A percentile compares a stretch with the other conserved stretches of the same genome.
These are phyloP conservation scores for Momotus momota DNA, from an alignment of 2,797 vertebrate species.

Conservation along the genomic window DNA sequence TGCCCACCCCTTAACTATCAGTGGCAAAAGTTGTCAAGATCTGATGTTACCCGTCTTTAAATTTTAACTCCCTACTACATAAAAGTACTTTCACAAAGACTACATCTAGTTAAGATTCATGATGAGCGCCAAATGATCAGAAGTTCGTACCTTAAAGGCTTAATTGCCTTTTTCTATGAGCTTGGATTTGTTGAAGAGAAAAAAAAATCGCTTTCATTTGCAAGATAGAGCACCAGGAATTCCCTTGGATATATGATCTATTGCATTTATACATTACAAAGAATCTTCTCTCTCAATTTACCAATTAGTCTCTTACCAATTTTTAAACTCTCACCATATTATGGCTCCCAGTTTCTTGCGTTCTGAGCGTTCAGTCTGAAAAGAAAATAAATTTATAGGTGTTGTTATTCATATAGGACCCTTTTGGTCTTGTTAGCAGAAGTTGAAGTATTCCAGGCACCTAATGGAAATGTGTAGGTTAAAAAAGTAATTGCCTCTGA, in stretches of 20 bases:
- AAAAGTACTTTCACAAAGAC: constrained; percentile 46
- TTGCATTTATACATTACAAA: neutral
- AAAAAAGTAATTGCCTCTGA: neutral
- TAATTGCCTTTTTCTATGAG: neutral
- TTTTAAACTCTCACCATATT: neutral
- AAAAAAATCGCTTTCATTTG: neutral
- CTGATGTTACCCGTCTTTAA: constrained; percentile 22
- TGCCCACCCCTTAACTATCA: constrained; percentile 8
- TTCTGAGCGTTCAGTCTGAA: neutral
- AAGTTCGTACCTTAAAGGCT: neutral
- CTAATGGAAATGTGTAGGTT: neutral
- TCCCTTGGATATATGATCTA: neutral
- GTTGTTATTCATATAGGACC: neutral
- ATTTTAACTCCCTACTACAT: constrained; percentile 31
- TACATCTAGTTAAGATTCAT: neutral
- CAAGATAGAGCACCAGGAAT: neutral
- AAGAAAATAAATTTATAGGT: neutral
- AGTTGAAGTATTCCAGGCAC: neutral
- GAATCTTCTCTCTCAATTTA: neutral
- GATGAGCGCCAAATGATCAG: neutral
- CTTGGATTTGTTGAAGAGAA: neutral
- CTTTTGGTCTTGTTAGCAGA: neutral
- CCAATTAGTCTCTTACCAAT: neutral
- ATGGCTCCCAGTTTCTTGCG: neutral
- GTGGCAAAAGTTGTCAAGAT: constrained; percentile 28